Evolutionary conservation across 1,140 invertebrate species (phyloP).

Genomic region (Aphelinus atriplicis): DNA sequence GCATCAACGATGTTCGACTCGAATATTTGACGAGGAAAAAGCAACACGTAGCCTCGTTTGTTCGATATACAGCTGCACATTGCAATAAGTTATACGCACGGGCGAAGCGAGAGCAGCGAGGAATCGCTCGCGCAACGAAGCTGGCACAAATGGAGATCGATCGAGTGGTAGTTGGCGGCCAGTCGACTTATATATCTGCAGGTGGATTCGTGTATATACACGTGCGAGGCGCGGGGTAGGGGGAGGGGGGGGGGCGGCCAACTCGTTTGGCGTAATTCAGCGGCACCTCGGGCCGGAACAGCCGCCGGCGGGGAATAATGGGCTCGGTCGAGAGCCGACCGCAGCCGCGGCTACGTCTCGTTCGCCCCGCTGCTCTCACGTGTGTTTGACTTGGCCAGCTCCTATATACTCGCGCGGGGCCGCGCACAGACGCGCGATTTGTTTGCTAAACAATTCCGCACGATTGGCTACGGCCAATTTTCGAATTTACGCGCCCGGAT

Average conservation of each 20-base stretch:
- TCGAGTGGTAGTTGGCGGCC: neutral
- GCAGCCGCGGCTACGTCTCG: too few relatives aligned
- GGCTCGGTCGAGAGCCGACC: neutral
- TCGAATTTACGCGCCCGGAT: slow-evolving; percentile 20
- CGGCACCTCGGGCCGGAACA: neutral
- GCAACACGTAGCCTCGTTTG: too few relatives aligned
- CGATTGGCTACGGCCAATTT: slow-evolving; percentile 7
- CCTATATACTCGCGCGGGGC: too few relatives aligned
- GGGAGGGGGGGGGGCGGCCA: slow-evolving; percentile 7
- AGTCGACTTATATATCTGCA: neutral
- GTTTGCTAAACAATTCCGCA: slow-evolving; percentile 18
- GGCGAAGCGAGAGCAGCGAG: too few relatives aligned
- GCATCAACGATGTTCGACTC: too few relatives aligned
- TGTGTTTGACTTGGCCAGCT: too few relatives aligned
- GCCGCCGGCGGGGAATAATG: neutral
- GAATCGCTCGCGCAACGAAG: too few relatives aligned
- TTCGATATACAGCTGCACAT: too few relatives aligned
- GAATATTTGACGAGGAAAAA: too few relatives aligned
- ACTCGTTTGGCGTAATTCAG: slow-evolving; percentile 18
- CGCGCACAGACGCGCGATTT: neutral
- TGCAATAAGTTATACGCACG: too few relatives aligned
- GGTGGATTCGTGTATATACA: neutral
- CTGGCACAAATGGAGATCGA: too few relatives aligned
- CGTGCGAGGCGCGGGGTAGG: slow-evolving; percentile 2
- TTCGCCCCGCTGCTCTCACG: too few relatives aligned